Percentiles rank a stretch among this genome's conserved stretches.
Conservation (phyloP, 2,797 vertebrate genomes). For the Ctenopoma multispine region DNA sequence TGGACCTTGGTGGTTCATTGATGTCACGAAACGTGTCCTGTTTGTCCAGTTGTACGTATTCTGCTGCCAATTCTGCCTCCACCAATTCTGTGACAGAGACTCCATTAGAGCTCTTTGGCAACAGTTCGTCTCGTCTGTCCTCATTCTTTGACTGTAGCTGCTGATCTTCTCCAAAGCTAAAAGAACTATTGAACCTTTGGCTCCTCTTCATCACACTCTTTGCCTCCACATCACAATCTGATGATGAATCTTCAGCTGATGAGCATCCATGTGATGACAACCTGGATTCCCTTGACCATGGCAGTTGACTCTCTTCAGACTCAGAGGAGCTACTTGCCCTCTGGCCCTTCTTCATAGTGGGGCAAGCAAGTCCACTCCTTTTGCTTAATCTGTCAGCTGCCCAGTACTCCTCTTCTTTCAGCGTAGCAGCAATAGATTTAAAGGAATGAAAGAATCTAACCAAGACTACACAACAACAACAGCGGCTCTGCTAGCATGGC, state of each 20-base stretch:
- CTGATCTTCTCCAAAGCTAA: slow-evolving; percentile 67
- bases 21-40: slow-evolving; percentile 21
- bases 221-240: slow-evolving; percentile 38
- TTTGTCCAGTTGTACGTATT: slow-evolving; percentile 16
- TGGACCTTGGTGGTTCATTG: slow-evolving; percentile 30
- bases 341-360: slow-evolving; percentile 65
- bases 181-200: slow-evolving; percentile 69
- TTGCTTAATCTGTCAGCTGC: slow-evolving; percentile 18
- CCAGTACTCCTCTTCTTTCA: slow-evolving; percentile 18
- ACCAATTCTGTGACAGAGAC: slow-evolving; percentile 30
- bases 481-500: slow-evolving; percentile 64
- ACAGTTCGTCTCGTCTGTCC: slow-evolving; percentile 27
- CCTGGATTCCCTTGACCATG: slow-evolving; percentile 38
- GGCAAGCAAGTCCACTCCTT: slow-evolving; percentile 20
- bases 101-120: slow-evolving; percentile 35
- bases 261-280: slow-evolving; percentile 27
- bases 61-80: slow-evolving; percentile 30
- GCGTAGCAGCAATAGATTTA: slow-evolving; percentile 16
- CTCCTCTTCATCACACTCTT: slow-evolving; percentile 74
- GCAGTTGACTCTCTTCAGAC: slow-evolving; percentile 50
- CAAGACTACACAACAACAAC: slow-evolving; percentile 28
- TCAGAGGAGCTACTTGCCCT: slow-evolving; percentile 62
- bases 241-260: slow-evolving; percentile 43
- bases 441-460: slow-evolving; percentile 16
- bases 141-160: slow-evolving; percentile 23